A percentile compares a stretch with the other conserved stretches of the same genome.
Evolutionary conservation across 2,797 vertebrate genomes (phyloP).

Genomic region (Etheostoma nigrum): DNA sequence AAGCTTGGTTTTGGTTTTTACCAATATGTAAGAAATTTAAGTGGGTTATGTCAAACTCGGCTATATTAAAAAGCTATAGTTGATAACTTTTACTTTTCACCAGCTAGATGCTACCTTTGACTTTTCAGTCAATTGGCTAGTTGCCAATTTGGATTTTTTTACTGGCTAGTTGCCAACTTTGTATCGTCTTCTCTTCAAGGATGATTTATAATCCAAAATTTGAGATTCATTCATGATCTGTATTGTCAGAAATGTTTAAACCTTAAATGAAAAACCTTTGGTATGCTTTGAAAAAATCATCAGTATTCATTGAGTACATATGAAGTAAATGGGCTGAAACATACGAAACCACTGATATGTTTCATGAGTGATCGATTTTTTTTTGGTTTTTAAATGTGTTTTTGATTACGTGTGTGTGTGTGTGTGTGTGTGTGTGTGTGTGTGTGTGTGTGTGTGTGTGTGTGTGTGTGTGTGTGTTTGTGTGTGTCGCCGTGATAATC

Average conservation of each 20-base stretch:
- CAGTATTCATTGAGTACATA: neutral
- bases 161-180: no score
- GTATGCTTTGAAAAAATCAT: neutral
- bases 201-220: neutral
- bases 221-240: slow-evolving; percentile 8
- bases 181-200: neutral
- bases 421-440: neutral
- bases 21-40: neutral
- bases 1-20: neutral
- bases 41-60: neutral
- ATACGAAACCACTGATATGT: neutral
- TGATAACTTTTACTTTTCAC: neutral
- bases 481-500: slow-evolving; percentile 36
- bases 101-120: no score
- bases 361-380: neutral
- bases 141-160: no score
- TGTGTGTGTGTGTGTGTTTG: neutral
- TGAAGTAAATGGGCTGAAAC: neutral
- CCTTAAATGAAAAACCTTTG: slow-evolving; percentile 3
- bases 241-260: neutral
- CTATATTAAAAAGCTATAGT: neutral
- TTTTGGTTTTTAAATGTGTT: neutral
- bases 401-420: slow-evolving; percentile 9
- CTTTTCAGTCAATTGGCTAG: no score
- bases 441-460: neutral